Conservation (phyloP, 2,888 invertebrate species). For the Heliconius hortense region DNA sequence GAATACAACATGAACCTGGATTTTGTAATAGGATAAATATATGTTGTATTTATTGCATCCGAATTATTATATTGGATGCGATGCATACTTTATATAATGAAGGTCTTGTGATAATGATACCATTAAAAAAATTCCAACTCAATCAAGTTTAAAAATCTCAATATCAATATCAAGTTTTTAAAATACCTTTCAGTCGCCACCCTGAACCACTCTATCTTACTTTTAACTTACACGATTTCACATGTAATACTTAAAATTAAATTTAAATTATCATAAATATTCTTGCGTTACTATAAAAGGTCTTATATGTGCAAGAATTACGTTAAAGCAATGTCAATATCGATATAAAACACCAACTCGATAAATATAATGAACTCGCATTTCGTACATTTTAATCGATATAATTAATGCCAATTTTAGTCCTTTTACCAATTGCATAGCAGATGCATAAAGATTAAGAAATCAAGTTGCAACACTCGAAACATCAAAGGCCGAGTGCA, state of each 20-base stretch:
- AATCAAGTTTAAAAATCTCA: neutral
- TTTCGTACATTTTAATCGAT: conserved; percentile 20
- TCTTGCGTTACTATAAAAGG: neutral
- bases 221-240: neutral
- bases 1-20: neutral
- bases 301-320: neutral
- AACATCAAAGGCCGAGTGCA: conserved; percentile 45
- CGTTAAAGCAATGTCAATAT: conserved; percentile 13
- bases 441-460: conserved; percentile 40
- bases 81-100: neutral
- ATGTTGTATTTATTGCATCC: neutral
- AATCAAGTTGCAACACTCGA: conserved; percentile 35
- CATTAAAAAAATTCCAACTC: neutral
- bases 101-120: neutral
- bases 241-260: neutral
- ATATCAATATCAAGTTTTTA: neutral
- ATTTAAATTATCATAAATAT: conserved; percentile 4
- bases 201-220: neutral
- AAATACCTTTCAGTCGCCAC: neutral
- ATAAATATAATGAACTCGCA: conserved; percentile 21
- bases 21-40: neutral
- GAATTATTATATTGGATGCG: neutral
- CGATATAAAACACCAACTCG: conserved; percentile 20
- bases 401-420: conserved; percentile 19
- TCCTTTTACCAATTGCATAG: conserved; percentile 35